phyloP scores from a whole-genome alignment of 2,113 vertebrate genomes.

The Triplophysa rosa region DNA sequence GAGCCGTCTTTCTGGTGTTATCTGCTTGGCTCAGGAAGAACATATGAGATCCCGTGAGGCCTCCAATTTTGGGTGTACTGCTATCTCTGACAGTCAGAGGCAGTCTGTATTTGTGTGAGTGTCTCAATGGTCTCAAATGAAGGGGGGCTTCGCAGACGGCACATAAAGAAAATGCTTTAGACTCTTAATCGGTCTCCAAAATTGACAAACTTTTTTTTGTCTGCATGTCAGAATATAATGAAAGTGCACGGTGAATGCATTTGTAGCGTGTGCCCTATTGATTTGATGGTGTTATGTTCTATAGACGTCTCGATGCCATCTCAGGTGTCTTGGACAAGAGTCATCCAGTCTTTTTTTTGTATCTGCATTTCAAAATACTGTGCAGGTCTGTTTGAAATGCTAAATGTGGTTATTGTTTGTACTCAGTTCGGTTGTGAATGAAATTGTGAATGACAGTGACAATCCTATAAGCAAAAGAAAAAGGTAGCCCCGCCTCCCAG shows the following conservation, averaged over 20 bases:
- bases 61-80: not conserved
- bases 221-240: not conserved
- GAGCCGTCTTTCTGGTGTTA: not conserved
- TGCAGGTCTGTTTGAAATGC: too few species aligned
- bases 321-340: too few species aligned
- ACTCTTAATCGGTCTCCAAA: not conserved
- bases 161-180: not conserved
- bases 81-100: slow-evolving; percentile 42
- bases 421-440: not conserved
- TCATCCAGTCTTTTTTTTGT: too few species aligned
- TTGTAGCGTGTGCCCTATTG: not conserved
- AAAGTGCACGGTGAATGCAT: too few species aligned
- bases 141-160: not conserved
- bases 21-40: not conserved
- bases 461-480: not conserved
- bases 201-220: not conserved
- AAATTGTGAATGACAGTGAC: not conserved
- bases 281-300: not conserved
- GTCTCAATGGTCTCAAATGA: not conserved
- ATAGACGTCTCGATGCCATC: not conserved
- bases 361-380: too few species aligned
- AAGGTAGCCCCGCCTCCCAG: too few species aligned
- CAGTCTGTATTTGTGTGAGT: slow-evolving; percentile 22
- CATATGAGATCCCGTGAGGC: not conserved
- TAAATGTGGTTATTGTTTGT: not conserved